Base-by-base conservation (phyloP, 2,113 vertebrate genomes). In the Otocyon megalotis region DNA sequence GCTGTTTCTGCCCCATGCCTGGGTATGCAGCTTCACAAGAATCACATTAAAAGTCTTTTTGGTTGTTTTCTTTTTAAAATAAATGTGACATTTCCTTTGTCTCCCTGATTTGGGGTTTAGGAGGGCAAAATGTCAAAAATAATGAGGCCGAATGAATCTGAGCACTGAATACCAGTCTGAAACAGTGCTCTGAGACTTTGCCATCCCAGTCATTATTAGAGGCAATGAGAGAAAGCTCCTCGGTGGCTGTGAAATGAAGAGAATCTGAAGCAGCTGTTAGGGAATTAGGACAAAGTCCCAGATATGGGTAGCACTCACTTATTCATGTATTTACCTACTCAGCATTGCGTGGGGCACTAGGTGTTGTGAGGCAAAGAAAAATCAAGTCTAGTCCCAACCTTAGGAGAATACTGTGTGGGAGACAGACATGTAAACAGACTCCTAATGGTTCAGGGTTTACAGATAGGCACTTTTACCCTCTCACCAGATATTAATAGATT, bases 71-170 rank as follows among this genome's bases (percentile, higher is more conserved):
- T 94, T 95, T 97, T 77, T 86, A 94, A 80, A 97, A 96, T 32
- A 95, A 95, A 95, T 94, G 60, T 80, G 92, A 84, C 88, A 93
- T 96, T 97, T 97, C 86, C 96, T 93, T 97, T 54, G 84, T 91
- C 69, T 97, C 50, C 48, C 86, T 93, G 83, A 88, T 93, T 92
- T 28, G 67, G 69, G 94, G 26, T 63, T 96, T 48, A 93, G 79
- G 60, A 97, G 83, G 90, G 92, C 48, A 94, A 94, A 97, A 95
- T 95, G 86, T 97, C 89, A 97, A 94, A 97, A 95, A 92, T 96
- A 93, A 91, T 89, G 96, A 97, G 69, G 72, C 72, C 93, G 93
- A 69, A 86, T 95, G 37, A 65, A 95, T 92, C 8, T 77, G 84
- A 94, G 56, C 93, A 96, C 43, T 90, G 69, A 93, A n/a, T 76